Base-by-base conservation (phyloP, 2,888 invertebrate species). In the Brachypterus glaber region DNA sequence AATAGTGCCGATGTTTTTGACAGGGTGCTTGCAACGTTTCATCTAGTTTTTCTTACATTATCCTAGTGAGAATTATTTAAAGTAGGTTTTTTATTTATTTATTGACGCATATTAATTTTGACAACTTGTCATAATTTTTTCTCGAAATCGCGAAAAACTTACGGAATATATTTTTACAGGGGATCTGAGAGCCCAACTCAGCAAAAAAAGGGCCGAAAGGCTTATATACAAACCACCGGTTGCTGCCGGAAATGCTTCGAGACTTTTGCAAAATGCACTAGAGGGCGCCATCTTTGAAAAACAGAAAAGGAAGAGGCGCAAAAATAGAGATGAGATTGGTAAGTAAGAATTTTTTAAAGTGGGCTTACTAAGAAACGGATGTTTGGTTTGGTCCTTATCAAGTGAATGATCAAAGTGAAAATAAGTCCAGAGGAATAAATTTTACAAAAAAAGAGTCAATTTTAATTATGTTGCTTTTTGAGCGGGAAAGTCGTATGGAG, bases 281-380 rank as follows among this genome's bases (percentile, higher is more conserved):
- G 66, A 71, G 57, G 68, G 70, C 40, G 71, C 69, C 42, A 69
- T 69, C 37, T 68, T 68, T 47, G 69, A 69, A 64, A 70, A 64
- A 48, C 58, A 49, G 12, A 57, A 58, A 40, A 58, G 45, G 41
- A 50, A 60, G 38, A 55, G 54, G 41, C 54, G 53, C 30, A 52
- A 56, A 37, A 58, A 54, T 41, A 50, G 47, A 39, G 41, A 51
- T 41, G 51, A 47, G 17, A 54, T 52, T 51, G 53, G 53, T 52
- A 40, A 49, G 53, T 48, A n/a, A 7, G 12, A 21, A 37, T 15
- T 9, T 15, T n/a, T 36, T 16, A n/a, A n/a, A n/a, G n/a, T n/a
- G n/a, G n/a, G n/a, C n/a, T n/a, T n/a, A n/a, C n/a, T n/a, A n/a
- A n/a, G n/a, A n/a, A n/a, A n/a, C n/a, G n/a, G n/a, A n/a, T n/a